These are phyloP conservation scores for Cremastobaeus sp. DNA, from an alignment of 2,888 invertebrate species.

Conservation along the genomic window DNA sequence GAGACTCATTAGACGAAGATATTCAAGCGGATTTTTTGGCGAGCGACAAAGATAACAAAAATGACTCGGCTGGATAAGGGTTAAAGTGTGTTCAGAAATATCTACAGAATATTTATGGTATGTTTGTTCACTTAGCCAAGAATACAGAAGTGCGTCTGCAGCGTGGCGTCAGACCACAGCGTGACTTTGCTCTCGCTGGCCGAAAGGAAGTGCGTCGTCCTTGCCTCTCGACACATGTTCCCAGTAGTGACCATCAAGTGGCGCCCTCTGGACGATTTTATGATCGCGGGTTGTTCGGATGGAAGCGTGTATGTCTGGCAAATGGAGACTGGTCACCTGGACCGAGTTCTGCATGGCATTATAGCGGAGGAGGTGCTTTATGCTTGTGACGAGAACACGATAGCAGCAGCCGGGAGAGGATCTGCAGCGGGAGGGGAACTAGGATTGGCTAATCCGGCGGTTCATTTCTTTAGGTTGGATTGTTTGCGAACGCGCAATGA, in stretches of 20 bases:
- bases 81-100: too few species aligned
- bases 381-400: slow-evolving; percentile 93
- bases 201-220: slow-evolving; percentile 95
- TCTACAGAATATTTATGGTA: not conserved
- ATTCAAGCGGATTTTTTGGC: too few species aligned
- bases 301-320: slow-evolving; percentile 99
- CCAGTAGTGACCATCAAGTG: slow-evolving; percentile 97
- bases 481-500: not conserved
- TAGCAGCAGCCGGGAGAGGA: slow-evolving; percentile 82
- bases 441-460: slow-evolving; percentile 93
- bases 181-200: slow-evolving; percentile 94
- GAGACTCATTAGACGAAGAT: too few species aligned
- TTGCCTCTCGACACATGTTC: slow-evolving; percentile 96
- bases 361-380: slow-evolving; percentile 96
- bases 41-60: too few species aligned
- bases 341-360: slow-evolving; percentile 96
- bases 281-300: slow-evolving; percentile 97
- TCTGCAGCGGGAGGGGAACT: slow-evolving; percentile 82
- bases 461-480: slow-evolving; percentile 94
- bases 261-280: slow-evolving; percentile 98
- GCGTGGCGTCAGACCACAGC: slow-evolving; percentile 98
- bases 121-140: slow-evolving; percentile 82
- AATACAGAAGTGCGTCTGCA: slow-evolving; percentile 95
- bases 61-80: too few species aligned
- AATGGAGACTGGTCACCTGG: slow-evolving; percentile 99